phyloP scores from a whole-genome alignment of 1,140 invertebrate species.

The Linepithema humile region DNA sequence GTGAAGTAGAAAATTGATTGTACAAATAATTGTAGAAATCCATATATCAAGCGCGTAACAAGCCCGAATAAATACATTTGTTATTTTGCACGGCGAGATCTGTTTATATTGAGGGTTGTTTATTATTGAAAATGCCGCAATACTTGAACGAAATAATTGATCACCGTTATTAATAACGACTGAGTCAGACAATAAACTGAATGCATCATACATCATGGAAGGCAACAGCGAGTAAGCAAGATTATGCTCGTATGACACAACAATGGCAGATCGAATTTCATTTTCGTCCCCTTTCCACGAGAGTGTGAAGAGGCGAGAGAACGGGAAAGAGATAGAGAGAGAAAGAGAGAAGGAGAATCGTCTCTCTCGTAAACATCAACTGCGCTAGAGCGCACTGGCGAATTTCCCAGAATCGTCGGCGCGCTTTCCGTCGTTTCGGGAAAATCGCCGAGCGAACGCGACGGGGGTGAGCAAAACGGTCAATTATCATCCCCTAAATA shows the following conservation, averaged over 20 bases:
- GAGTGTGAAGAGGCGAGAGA: neutral
- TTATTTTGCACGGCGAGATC: neutral
- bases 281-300: conserved; percentile 42
- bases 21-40: neutral
- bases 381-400: conserved; percentile 43
- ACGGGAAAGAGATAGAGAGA: neutral
- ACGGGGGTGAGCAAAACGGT: conserved; percentile 62
- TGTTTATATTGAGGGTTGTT: neutral
- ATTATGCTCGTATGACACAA: conserved; percentile 58
- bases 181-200: conserved; percentile 25
- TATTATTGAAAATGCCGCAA: conserved; percentile 18
- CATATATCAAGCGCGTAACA: neutral
- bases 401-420: conserved; percentile 64
- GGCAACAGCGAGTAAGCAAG: conserved; percentile 25
- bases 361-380: conserved; percentile 59
- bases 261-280: conserved; percentile 66
- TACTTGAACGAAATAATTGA: conserved; percentile 33
- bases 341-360: conserved; percentile 28
- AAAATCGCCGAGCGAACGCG: conserved; percentile 54
- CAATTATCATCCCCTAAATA: conserved; percentile 78
- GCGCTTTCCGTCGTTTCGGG: conserved; percentile 54
- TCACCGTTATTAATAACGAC: conserved; percentile 39
- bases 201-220: conserved; percentile 34
- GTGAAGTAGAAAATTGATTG: neutral
- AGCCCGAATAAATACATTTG: neutral